Conservation (phyloP, 2,888 invertebrate species). For the Callimorpha dominula region DNA sequence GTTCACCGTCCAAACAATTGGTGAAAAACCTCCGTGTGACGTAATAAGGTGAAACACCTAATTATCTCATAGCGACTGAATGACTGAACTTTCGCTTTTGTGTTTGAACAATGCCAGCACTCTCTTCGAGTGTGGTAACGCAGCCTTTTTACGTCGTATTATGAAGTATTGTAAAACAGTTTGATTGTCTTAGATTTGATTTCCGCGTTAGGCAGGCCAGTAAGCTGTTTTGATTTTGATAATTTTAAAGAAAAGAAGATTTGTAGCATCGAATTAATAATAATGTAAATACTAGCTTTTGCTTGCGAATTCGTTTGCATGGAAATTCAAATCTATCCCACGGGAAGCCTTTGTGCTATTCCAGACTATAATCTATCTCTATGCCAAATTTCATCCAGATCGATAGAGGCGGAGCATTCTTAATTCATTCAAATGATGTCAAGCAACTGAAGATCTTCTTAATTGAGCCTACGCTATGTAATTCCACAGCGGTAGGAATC, state of each 20-base stretch:
- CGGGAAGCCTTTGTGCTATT: too few relatives aligned
- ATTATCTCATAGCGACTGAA: conserved; percentile 82
- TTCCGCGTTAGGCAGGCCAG: conserved; percentile 42
- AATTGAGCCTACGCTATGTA: too few relatives aligned
- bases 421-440: too few relatives aligned
- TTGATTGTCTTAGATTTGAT: conserved; percentile 48
- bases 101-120: conserved; percentile 80
- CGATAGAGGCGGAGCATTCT: too few relatives aligned
- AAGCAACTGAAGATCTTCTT: too few relatives aligned
- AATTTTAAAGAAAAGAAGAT: neutral
- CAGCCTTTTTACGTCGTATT: conserved; percentile 72
- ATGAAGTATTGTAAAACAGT: conserved; percentile 59
- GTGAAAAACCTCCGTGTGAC: conserved; percentile 78
- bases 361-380: too few relatives aligned
- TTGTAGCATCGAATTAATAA: too few relatives aligned
- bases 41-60: conserved; percentile 84
- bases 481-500: too few relatives aligned
- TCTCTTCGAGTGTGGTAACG: conserved; percentile 76
- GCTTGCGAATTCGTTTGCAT: too few relatives aligned
- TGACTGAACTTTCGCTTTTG: conserved; percentile 86
- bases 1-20: conserved; percentile 77
- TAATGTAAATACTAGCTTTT: too few relatives aligned
- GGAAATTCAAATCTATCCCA: too few relatives aligned
- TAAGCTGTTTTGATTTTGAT: conserved; percentile 6
- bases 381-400: too few relatives aligned